Evolutionary conservation across 2,888 invertebrate species (phyloP).

Genomic region (Argyresthia albistria): DNA sequence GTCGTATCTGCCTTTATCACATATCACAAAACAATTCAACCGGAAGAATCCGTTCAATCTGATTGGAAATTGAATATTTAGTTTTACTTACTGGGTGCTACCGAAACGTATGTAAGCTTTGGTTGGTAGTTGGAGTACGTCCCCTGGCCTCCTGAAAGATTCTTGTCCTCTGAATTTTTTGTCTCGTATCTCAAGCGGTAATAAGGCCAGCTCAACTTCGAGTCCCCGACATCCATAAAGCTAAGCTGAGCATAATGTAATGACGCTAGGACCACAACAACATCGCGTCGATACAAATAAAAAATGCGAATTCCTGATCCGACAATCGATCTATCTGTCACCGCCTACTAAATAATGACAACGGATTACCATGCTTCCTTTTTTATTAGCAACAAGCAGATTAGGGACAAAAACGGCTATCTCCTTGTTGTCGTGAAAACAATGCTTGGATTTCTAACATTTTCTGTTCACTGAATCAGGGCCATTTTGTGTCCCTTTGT

Average conservation of each 20-base stretch:
- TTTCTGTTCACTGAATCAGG: constrained; percentile 35
- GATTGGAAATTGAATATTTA: too few relatives aligned
- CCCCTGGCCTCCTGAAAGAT: too few relatives aligned
- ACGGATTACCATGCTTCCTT: constrained; percentile 39
- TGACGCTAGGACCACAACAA: not conserved
- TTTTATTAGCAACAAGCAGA: constrained; percentile 38
- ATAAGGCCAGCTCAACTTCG: too few relatives aligned
- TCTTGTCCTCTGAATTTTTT: too few relatives aligned
- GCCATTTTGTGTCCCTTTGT: not conserved
- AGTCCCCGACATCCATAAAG: too few relatives aligned
- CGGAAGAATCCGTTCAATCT: too few relatives aligned
- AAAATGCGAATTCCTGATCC: not conserved
- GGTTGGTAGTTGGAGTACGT: too few relatives aligned
- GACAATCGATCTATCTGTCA: constrained; percentile 20
- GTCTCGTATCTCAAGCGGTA: too few relatives aligned
- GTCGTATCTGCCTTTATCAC: too few relatives aligned
- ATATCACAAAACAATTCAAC: too few relatives aligned
- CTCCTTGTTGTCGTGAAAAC: constrained; percentile 42
- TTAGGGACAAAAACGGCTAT: constrained; percentile 43
- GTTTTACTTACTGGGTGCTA: not conserved
- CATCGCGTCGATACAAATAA: not conserved
- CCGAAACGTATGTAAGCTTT: too few relatives aligned
- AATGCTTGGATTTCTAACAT: constrained; percentile 43
- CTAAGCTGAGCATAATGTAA: too few relatives aligned
- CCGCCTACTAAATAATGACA: constrained; percentile 42